Evolutionary conservation across 2,113 vertebrate genomes (phyloP), one percentile per base, ranked within the genome.

Genomic region (Phaethon lepturus): DNA sequence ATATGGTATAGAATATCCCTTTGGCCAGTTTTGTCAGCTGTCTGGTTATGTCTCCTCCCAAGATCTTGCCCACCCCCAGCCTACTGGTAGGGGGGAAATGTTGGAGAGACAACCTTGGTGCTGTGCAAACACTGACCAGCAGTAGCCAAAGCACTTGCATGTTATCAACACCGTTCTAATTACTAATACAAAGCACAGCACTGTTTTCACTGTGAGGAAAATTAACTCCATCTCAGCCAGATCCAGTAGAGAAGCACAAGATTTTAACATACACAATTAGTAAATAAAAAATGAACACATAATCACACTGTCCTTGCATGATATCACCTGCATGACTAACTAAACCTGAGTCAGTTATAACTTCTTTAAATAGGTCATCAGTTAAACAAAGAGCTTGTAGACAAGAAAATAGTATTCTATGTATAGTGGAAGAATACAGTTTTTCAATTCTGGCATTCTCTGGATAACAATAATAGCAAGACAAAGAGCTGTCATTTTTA

Each of bases 331-430:
- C 26, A 22, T 55, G 28, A 63, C 55, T 38, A 84, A 45, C 22
- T 64, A 88, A 93, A 80, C 3, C 77, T 73, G 13, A 78, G 16
- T 28, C 76, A 86, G 26, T 81, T 76, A 74, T 7, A 50, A 13
- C 5, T 88, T 64, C n/a, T 94, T 38, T 73, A 75, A 78, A 59
- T 3, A 14, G 15, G 44, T 75, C 55, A 83, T 78, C 42, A 94
- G 35, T 93, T 96, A 86, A 95, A 86, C 22, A 95, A 81, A 93
- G 84, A 49, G 10, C 24, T 73, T 76, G 40, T 68, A 67, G 17
- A 60, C 12, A 19, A 49, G 19, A 95, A 96, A 94, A 74, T 56
- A 53, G 52, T 86, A 79, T 91, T 86, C 20, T 95, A 31, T 75
- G 76, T 93, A 73, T 91, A 77, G 53, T 56, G 31, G 44, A 52